Conservation (phyloP, 2,888 invertebrate species). For the Serrognathus titanus region DNA sequence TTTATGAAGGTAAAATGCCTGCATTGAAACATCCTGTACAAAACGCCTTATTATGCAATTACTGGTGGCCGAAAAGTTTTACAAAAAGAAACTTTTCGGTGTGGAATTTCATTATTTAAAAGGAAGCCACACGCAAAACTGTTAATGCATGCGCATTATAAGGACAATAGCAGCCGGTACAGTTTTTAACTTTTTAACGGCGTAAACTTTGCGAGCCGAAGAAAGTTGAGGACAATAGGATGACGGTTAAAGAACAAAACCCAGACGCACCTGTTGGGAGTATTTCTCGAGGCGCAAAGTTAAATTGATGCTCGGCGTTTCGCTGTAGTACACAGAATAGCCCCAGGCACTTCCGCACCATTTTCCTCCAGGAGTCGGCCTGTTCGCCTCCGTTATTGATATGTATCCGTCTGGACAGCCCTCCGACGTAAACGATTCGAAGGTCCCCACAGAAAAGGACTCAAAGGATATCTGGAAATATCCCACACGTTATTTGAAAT, state of each 20-base stretch:
- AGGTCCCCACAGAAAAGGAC: conserved; percentile 78
- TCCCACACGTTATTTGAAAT: too few relatives aligned
- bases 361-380: conserved; percentile 70
- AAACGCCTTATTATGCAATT: too few relatives aligned
- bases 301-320: conserved; percentile 74
- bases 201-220: neutral
- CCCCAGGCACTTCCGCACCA: conserved; percentile 85
- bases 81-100: too few relatives aligned
- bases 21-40: too few relatives aligned
- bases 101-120: conserved; percentile 1
- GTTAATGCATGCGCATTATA: neutral
- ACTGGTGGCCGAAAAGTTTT: too few relatives aligned
- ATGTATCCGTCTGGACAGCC: conserved; percentile 82
- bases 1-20: too few relatives aligned
- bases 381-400: conserved; percentile 69
- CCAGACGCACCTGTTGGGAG: conserved; percentile 63
- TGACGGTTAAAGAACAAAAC: neutral
- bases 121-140: neutral
- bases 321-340: conserved; percentile 81
- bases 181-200: neutral
- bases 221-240: neutral
- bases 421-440: conserved; percentile 71
- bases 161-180: neutral
- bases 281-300: conserved; percentile 67
- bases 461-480: conserved; percentile 74